A percentile compares a stretch with the other conserved stretches of the same genome.
phyloP scores from a whole-genome alignment of 2,888 invertebrate species.

The Drosophila antonietae region DNA sequence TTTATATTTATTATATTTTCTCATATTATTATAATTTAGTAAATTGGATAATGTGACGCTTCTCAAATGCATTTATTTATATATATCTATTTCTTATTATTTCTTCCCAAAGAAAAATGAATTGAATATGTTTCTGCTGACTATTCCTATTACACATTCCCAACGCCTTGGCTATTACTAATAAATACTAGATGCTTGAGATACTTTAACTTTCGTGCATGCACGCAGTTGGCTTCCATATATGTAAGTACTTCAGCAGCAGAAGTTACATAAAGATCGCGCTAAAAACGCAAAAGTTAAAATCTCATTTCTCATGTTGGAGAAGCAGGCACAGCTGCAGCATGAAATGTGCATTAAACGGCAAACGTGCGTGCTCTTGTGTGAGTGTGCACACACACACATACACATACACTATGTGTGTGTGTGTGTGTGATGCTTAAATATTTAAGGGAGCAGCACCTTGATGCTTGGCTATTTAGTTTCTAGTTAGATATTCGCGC shows the following conservation, averaged over 20 bases:
- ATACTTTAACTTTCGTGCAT: neutral
- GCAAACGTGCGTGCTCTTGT: neutral
- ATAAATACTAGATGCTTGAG: neutral
- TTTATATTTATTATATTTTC: no score
- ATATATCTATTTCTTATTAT: no score
- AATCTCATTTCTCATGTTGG: slow-evolving; percentile 12
- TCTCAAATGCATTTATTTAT: no score
- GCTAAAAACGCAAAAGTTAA: slow-evolving; percentile 6
- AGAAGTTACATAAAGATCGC: slow-evolving; percentile 1
- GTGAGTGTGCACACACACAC: neutral
- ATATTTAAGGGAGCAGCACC: neutral
- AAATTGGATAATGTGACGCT: no score
- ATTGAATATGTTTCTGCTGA: neutral
- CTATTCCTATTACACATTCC: neutral
- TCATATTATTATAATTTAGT: no score
- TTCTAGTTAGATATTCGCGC: neutral
- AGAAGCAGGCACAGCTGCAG: slow-evolving; percentile 5
- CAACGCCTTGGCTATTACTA: no score
- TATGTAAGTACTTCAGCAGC: neutral
- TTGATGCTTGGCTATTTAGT: neutral
- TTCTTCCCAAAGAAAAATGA: no score
- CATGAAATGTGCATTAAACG: slow-evolving; percentile 14
- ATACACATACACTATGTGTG: no score
- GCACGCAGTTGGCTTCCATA: neutral
- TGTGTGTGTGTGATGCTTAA: neutral